These are phyloP conservation scores for Scaptomyza pallida DNA, from an alignment of 1,140 invertebrate genomes.

Conservation along the genomic window DNA sequence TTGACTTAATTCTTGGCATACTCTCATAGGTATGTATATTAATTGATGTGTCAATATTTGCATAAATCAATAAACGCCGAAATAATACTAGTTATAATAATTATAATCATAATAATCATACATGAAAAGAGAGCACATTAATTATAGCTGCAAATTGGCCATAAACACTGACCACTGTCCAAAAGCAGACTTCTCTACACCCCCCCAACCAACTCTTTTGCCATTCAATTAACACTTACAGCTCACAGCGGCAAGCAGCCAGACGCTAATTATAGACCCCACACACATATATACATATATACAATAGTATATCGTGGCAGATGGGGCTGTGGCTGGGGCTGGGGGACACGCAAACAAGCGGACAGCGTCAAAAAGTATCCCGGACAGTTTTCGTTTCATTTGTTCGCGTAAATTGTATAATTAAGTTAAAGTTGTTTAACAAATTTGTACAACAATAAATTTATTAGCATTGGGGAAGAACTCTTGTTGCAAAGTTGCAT, in stretches of 20 bases:
- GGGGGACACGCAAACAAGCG: conserved; percentile 40
- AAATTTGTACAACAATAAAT: conserved; percentile 77
- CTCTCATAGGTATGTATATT: too few species aligned
- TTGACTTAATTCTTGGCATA: conserved; percentile 46
- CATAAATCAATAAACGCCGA: conserved; percentile 58
- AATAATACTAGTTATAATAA: not conserved
- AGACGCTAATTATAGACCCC: conserved; percentile 65
- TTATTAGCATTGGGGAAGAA: conserved; percentile 57
- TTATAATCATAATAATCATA: too few species aligned
- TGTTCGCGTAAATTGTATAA: conserved; percentile 63
- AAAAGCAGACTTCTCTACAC: conserved; percentile 6
- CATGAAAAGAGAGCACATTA: conserved; percentile 1
- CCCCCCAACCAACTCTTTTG: conserved; percentile 18
- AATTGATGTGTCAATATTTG: conserved; percentile 69
- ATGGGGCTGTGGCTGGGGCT: not conserved
- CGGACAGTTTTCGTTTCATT: conserved; percentile 56
- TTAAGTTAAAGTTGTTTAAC: conserved; percentile 75
- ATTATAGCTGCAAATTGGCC: conserved; percentile 15
- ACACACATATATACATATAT: conserved; percentile 16
- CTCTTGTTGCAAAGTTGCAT: conserved; percentile 64
- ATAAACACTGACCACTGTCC: conserved; percentile 8
- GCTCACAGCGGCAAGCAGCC: conserved; percentile 36
- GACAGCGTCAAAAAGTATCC: not conserved
- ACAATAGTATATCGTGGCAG: not conserved
- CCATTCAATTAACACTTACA: conserved; percentile 58